Base-by-base conservation (phyloP, 1,140 invertebrate genomes). In the Brachionus koreanus region DNA sequence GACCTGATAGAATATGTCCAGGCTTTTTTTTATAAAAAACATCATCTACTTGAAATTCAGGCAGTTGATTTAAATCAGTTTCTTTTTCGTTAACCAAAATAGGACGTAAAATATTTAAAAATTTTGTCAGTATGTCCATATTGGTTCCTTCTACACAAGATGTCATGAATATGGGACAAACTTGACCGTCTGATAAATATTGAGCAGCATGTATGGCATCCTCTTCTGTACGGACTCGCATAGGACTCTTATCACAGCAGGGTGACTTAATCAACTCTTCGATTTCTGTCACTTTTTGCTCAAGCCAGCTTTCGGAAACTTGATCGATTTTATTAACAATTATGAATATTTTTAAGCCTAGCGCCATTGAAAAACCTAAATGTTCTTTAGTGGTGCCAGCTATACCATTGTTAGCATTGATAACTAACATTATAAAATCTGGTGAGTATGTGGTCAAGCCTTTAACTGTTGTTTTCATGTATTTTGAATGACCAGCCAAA, bases 311-410 rank as follows among this genome's bases (percentile, higher is more conserved):
- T 33, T 93, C 92, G 23, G 98, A 97, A 88, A 97, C 98, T 97
- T 98, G 98, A 88, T 99, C 97, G 84, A 98, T 98, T 90, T 98
- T 98, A 9, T 95, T 97, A 6, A 99, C 94, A 1, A 99, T 97
- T 39, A 99, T 96, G 91, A 99, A 99, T 19, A 99, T 97, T 25
- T 97, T 97, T 63, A 99, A 96, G 42, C 93, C 95, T 9, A 99
- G 90, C 2, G 97, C 96, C 83, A 99, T 89, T 5, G 97, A 96
- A 57, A 99, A 90, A 19, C 96, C 96, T 13, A 99, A 89, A 90
- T 99, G 97, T 89, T 99, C 97, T 88, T 98, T 98, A 0, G 97
- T 98, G 95, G 98, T 99, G 57, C 97, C 97, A 83, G 98, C 94
- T 83, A 99, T 95, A 88, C 85, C 83, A 88, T 89, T 35, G 85